Percentiles rank a stretch among this genome's conserved stretches.
phyloP scores from a whole-genome alignment of 2,888 invertebrate genomes.

The Tortricodes alternella region DNA sequence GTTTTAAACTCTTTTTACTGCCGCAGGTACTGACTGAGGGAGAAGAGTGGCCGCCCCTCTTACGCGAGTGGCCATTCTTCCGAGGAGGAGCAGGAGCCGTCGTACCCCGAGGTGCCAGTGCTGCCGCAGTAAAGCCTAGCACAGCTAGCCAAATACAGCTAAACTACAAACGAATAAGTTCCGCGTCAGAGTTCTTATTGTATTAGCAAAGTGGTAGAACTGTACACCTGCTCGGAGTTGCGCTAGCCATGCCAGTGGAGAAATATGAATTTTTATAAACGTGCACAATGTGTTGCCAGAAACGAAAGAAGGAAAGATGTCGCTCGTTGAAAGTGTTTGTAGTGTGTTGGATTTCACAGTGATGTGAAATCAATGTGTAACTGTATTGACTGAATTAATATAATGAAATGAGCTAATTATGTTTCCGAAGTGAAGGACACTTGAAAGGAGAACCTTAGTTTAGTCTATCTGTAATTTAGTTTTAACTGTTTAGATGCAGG shows the following conservation, averaged over 20 bases:
- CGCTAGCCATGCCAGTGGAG: too few species aligned
- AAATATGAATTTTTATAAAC: too few species aligned
- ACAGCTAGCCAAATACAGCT: too few species aligned
- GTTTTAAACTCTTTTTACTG: too few species aligned
- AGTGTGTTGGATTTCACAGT: neutral
- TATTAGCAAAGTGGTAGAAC: too few species aligned
- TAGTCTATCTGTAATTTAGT: slow-evolving; percentile 16
- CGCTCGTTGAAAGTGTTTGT: neutral
- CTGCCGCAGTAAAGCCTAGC: slow-evolving; percentile 46
- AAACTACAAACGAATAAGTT: neutral
- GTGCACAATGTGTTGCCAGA: too few species aligned
- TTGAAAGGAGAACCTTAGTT: slow-evolving; percentile 5
- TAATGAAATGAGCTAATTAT: slow-evolving; percentile 19
- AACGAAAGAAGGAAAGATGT: too few species aligned
- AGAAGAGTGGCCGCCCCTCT: slow-evolving; percentile 69
- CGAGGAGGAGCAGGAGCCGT: slow-evolving; percentile 61
- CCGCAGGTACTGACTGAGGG: slow-evolving; percentile 75
- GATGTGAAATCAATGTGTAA: slow-evolving; percentile 10
- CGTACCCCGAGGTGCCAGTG: slow-evolving; percentile 64
- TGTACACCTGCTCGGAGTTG: too few species aligned
- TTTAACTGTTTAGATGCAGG: slow-evolving; percentile 21
- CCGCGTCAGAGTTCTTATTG: too few species aligned
- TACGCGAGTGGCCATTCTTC: slow-evolving; percentile 72
- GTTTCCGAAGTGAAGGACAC: slow-evolving; percentile 14
- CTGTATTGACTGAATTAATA: slow-evolving; percentile 23